phyloP scores from a whole-genome alignment of 2,113 vertebrate species.

The Hypanus sabinus region DNA sequence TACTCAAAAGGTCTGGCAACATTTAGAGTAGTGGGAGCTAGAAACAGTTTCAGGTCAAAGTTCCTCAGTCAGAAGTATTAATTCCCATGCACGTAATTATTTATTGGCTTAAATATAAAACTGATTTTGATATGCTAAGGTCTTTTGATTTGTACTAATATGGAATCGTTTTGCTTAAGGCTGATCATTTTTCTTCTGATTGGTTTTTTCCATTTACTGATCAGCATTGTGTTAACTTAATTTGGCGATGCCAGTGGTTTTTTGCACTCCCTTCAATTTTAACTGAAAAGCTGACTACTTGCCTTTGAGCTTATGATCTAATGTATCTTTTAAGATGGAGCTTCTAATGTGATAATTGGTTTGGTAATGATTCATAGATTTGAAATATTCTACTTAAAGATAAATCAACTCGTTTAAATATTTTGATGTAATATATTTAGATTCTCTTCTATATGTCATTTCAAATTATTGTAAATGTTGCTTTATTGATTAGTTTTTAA shows the following conservation, averaged over 20 bases:
- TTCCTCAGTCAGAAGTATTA: too few relatives aligned
- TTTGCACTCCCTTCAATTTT: background rate
- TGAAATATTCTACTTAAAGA: too few relatives aligned
- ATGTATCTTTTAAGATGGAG: background rate
- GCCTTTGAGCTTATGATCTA: background rate
- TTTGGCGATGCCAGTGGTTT: background rate
- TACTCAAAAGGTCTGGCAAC: too few relatives aligned
- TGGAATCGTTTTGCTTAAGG: background rate
- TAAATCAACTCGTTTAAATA: background rate
- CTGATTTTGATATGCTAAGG: background rate
- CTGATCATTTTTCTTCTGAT: background rate
- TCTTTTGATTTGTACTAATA: background rate
- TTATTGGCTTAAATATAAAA: background rate
- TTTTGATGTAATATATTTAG: background rate
- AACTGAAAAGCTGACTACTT: background rate
- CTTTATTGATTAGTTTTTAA: background rate
- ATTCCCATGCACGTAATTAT: background rate
- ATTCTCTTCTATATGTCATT: background rate
- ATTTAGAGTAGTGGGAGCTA: too few relatives aligned
- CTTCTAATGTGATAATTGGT: too few relatives aligned
- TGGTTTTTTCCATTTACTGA: background rate
- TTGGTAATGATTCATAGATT: too few relatives aligned
- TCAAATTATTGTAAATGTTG: background rate
- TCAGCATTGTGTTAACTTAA: background rate
- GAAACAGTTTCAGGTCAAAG: too few relatives aligned